Percentiles rank a stretch among this genome's conserved stretches.
These are phyloP conservation scores for Glossophaga mutica DNA, from an alignment of 2,797 vertebrate genomes.

Conservation along the genomic window DNA sequence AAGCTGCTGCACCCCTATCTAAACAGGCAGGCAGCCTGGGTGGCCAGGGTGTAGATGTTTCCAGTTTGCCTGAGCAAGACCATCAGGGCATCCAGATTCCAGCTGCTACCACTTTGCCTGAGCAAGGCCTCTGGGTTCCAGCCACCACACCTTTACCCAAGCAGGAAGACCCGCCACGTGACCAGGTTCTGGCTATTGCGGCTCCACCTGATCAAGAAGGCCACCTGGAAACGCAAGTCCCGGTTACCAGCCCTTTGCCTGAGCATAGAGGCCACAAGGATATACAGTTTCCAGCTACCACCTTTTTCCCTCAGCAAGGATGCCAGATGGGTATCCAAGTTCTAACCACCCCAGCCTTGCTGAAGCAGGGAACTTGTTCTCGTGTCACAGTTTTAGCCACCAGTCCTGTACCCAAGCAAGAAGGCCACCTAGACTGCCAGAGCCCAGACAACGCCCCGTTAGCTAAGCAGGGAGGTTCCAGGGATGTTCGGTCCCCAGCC, in stretches of 20 bases:
- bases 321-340: not conserved
- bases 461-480: not conserved
- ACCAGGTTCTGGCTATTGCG: not conserved
- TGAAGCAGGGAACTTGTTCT: not conserved
- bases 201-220: not conserved
- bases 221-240: not conserved
- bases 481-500: not conserved
- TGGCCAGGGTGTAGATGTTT: not conserved
- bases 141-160: not conserved
- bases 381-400: not conserved
- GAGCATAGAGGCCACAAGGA: not conserved
- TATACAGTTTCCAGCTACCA: not conserved
- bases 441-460: not conserved
- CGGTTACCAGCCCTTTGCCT: not conserved
- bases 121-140: not conserved
- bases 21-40: not conserved
- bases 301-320: not conserved
- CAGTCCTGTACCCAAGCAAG: not conserved
- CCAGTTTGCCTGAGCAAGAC: constrained; percentile 5
- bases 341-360: not conserved
- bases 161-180: not conserved
- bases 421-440: not conserved
- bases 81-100: not conserved
- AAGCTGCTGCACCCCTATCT: constrained; percentile 24
- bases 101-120: not conserved